Conservation (phyloP, 2,113 vertebrate genomes). For the Pseudonaja textilis region DNA sequence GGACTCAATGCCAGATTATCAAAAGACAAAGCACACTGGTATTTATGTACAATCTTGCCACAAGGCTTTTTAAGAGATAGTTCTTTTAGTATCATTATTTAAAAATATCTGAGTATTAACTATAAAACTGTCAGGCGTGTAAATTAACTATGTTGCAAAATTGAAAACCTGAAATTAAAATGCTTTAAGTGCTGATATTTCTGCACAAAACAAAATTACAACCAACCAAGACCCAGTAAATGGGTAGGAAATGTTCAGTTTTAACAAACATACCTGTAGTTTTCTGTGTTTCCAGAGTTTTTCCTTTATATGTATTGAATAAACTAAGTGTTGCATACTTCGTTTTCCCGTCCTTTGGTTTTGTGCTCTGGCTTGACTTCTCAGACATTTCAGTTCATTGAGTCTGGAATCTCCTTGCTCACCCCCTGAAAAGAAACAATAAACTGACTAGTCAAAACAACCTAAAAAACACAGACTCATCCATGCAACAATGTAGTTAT, state of each 20-base stretch:
- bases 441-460: not conserved
- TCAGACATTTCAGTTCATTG: constrained; percentile 99
- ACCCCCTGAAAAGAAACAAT: constrained; percentile 71
- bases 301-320: constrained; percentile 99
- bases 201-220: not conserved
- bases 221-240: not conserved
- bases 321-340: constrained; percentile 99
- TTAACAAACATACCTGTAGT: constrained; percentile 84
- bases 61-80: not conserved
- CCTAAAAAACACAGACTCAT: not conserved
- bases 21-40: not conserved
- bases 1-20: not conserved
- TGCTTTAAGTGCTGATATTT: not conserved
- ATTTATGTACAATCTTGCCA: not conserved
- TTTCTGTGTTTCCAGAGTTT: constrained; percentile 98
- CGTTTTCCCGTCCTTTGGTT: constrained; percentile 99
- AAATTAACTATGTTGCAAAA: not conserved
- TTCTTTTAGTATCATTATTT: not conserved
- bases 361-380: constrained; percentile 99
- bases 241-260: not conserved
- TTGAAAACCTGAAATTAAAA: not conserved
- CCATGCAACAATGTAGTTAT: too few species aligned
- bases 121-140: not conserved
- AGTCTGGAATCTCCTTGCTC: constrained; percentile 89
- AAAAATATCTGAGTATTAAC: not conserved